Evolutionary conservation across 2,113 vertebrate genomes (phyloP).

Genomic region (Nasalis larvatus): DNA sequence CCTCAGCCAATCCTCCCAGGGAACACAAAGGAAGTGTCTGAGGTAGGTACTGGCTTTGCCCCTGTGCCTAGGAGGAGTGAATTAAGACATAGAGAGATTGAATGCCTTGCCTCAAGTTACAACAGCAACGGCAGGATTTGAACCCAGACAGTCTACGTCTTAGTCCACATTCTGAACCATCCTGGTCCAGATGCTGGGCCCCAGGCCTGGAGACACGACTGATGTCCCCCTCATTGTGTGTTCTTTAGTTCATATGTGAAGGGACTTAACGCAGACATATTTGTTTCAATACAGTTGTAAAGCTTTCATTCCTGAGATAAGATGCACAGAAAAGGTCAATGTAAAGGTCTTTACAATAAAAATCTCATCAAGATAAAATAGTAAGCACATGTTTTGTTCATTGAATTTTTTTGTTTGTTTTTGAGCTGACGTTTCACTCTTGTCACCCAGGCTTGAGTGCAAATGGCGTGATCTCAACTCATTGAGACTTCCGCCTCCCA

Average conservation of each 20-base stretch:
- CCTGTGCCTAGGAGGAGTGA: not conserved
- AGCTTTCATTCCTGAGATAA: not conserved
- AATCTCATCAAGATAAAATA: not conserved
- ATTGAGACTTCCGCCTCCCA: too few species aligned
- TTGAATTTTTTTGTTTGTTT: too few species aligned
- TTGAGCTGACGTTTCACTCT: too few species aligned
- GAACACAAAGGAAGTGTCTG: not conserved
- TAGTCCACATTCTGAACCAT: accelerated
- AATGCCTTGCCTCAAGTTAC: too few species aligned
- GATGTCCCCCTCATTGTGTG: not conserved
- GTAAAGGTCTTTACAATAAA: not conserved
- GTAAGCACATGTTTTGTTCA: not conserved
- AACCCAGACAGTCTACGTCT: not conserved
- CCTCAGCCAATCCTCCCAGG: not conserved
- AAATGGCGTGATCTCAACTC: too few species aligned
- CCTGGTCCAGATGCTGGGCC: not conserved
- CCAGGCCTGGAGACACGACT: too few species aligned
- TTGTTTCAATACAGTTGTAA: not conserved
- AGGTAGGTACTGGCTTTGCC: not conserved
- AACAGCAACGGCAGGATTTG: not conserved
- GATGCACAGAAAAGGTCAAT: not conserved
- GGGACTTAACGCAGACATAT: accelerated
- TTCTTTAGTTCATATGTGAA: not conserved
- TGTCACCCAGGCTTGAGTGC: too few species aligned
- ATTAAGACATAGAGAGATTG: too few species aligned